Evolutionary conservation across 2,888 invertebrate genomes (phyloP), one percentile per base, ranked within the genome.

Genomic region (Acleris holmiana): DNA sequence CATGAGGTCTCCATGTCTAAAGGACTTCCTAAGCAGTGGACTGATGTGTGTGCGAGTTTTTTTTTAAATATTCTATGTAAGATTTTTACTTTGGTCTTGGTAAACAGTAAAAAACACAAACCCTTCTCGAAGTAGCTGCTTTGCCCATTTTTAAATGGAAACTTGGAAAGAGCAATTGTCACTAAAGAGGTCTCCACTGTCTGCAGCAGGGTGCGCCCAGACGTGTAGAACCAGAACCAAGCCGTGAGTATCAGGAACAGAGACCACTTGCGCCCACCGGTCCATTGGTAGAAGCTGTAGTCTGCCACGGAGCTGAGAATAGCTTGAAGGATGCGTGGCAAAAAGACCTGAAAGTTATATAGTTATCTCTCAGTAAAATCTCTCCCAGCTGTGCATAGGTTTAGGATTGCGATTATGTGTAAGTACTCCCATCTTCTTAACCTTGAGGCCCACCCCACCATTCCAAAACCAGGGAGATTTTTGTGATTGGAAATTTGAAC

Each of bases 141-240:
- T 54, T 72, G 89, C 71, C 95, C 95, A 93, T 72, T 80, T 57
- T 91, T 85, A 85, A 94, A 94, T 0, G 97, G 97, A 80, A 95
- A 97, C 73, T 95, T 93, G 51, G 96, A 96, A 18, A 99, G 83
- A 0, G 96, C 98, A 69, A 98, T 95, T 0, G 95, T 94, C 2
- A 97, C 96, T 25, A 99, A 85, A 0, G 95, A 94, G 35, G 97
- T 95, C 90, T 99, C 99, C 69, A 97, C 86, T 0, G 96, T 96
- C 82, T 99, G 99, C 41, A 96, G 94, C 54, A 99, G 82, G 0
- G 99, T 99, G 57, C 99, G 94, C 0, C 98, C 95, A 0, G 96
- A 95, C 13, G 96, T 97, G 83, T 98, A 99, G 82, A 97, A 97
- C 94, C 97, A 96, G 86, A 98, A 99, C 97, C 98, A 99, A 49